These are phyloP conservation scores for Sebastes fasciatus DNA, from an alignment of 2,113 vertebrate species.

Conservation along the genomic window DNA sequence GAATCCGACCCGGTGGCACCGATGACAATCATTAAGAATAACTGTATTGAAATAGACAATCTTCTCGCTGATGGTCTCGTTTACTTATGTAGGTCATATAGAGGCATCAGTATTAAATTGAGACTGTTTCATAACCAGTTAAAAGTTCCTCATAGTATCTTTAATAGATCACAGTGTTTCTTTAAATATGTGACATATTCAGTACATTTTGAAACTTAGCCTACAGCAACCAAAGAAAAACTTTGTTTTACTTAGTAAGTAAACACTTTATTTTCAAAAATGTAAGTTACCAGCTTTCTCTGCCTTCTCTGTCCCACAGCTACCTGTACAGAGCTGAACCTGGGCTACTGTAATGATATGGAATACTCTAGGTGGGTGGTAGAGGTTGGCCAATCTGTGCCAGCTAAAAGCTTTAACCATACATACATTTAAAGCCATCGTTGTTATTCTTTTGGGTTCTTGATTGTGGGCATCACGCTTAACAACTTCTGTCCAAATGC, in stretches of 20 bases:
- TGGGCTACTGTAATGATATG: slow-evolving; percentile 90
- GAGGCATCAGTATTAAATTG: too few relatives aligned
- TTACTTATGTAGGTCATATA: too few relatives aligned
- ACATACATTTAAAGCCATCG: background rate
- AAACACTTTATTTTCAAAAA: background rate
- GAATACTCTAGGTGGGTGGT: slow-evolving; percentile 83
- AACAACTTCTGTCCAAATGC: background rate
- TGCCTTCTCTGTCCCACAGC: slow-evolving; percentile 74
- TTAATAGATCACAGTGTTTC: background rate
- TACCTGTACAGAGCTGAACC: slow-evolving; percentile 86
- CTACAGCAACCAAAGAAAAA: background rate
- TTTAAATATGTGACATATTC: background rate
- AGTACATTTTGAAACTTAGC: background rate
- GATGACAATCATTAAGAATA: too few relatives aligned
- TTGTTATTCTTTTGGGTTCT: background rate
- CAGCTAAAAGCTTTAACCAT: background rate
- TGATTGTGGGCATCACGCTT: background rate
- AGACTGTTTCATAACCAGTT: too few relatives aligned
- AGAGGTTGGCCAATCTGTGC: background rate
- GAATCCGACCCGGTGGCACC: too few relatives aligned
- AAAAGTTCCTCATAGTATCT: too few relatives aligned
- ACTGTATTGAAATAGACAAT: too few relatives aligned
- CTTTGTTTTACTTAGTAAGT: background rate
- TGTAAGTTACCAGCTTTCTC: background rate
- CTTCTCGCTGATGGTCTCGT: too few relatives aligned